Percentiles rank a stretch among this genome's conserved stretches.
These are phyloP conservation scores for Zaprionus camerounensis DNA, from an alignment of 1,140 invertebrate genomes.

Conservation along the genomic window DNA sequence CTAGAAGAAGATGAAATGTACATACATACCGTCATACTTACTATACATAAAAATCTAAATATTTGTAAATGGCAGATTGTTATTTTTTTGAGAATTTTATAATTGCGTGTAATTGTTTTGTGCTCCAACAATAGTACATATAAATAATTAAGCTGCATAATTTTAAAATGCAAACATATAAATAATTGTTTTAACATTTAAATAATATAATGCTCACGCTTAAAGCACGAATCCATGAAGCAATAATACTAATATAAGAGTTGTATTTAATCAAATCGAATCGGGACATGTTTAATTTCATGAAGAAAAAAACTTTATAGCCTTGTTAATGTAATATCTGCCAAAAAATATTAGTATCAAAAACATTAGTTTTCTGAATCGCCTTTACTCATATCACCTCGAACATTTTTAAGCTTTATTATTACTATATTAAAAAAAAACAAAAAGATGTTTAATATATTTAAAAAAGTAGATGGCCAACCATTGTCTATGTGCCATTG, in stretches of 20 bases:
- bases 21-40: slow-evolving; percentile 24
- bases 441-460: neutral
- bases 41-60: slow-evolving; percentile 27
- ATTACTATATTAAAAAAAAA: neutral
- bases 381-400: neutral
- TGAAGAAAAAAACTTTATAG: neutral
- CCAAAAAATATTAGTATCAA: slow-evolving; percentile 1
- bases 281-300: neutral
- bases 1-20: slow-evolving; percentile 25
- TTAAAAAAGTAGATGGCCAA: neutral
- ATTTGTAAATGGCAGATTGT: slow-evolving; percentile 20
- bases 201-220: slow-evolving; percentile 9
- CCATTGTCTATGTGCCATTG: neutral
- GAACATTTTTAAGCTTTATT: neutral
- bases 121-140: slow-evolving; percentile 60
- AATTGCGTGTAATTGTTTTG: slow-evolving; percentile 44
- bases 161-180: neutral
- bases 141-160: neutral
- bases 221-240: slow-evolving; percentile 5
- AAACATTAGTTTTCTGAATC: neutral
- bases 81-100: slow-evolving; percentile 13
- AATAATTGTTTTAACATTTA: neutral
- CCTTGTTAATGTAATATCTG: slow-evolving; percentile 4
- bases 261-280: neutral
- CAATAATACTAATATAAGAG: slow-evolving; percentile 1